Conservation (phyloP, 2,113 vertebrate genomes). For the Corythaeola cristata region DNA sequence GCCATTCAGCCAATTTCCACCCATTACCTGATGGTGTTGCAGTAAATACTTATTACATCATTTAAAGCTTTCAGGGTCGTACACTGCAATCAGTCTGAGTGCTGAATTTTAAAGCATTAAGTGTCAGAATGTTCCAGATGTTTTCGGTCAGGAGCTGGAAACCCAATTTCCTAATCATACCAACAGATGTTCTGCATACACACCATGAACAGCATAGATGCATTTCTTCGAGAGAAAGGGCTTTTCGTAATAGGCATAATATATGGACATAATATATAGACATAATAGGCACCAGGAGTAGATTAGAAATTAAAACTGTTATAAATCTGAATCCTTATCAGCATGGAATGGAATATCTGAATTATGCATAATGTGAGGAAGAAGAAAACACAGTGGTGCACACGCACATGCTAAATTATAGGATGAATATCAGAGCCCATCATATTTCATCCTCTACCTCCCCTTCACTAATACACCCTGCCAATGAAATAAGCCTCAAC, state of each 20-base stretch:
- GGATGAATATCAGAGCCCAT: neutral
- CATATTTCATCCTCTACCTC: conserved; percentile 6
- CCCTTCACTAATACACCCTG: neutral
- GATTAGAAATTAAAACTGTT: conserved; percentile 38
- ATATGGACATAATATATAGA: neutral
- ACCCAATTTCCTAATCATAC: neutral
- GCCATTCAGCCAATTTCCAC: neutral
- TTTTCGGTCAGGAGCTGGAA: neutral
- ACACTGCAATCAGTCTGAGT: neutral
- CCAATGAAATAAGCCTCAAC: neutral
- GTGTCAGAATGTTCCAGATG: neutral
- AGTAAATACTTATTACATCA: neutral
- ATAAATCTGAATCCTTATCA: conserved; percentile 36
- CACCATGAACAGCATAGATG: fast-evolving
- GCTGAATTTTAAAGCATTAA: neutral
- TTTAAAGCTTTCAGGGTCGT: neutral
- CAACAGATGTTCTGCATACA: neutral
- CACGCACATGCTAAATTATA: neutral
- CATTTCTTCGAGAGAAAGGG: neutral
- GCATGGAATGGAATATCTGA: neutral
- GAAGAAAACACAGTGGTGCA: neutral
- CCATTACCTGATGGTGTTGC: neutral
- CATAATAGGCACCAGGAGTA: neutral
- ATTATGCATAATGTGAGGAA: neutral
- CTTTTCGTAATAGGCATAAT: neutral